Percentiles rank a stretch among this genome's conserved stretches.
These are phyloP conservation scores for Momotus momota DNA, from an alignment of 2,797 vertebrate genomes.

Conservation along the genomic window DNA sequence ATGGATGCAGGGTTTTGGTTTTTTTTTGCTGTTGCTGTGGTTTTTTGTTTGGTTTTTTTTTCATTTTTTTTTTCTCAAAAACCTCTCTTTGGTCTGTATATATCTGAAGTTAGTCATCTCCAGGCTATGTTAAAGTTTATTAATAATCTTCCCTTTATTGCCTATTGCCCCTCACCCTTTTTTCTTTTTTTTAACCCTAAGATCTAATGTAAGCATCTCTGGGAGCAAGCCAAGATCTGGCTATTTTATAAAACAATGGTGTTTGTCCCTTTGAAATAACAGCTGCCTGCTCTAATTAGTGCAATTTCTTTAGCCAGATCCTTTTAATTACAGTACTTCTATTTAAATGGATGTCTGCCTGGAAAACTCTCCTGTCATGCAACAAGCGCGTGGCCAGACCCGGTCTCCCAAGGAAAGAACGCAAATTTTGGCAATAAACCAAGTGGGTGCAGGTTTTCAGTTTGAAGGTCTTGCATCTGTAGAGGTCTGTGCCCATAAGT, in stretches of 20 bases:
- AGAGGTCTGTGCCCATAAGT: not conserved
- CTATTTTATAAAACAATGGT: not conserved
- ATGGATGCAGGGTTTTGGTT: not conserved
- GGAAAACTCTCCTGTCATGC: slow-evolving; percentile 34
- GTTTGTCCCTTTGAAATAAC: slow-evolving; percentile 34
- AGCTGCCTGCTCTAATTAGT: slow-evolving; percentile 44
- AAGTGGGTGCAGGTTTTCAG: not conserved
- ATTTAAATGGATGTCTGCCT: slow-evolving; percentile 25
- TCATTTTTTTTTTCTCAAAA: not conserved
- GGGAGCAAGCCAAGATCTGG: slow-evolving; percentile 1
- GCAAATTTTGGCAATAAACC: not conserved
- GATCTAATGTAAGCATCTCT: not conserved
- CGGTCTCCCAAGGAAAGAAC: not conserved
- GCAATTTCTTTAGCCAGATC: slow-evolving; percentile 41
- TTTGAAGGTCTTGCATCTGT: not conserved
- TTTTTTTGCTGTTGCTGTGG: too few species aligned
- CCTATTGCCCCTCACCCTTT: not conserved
- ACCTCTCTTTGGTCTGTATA: not conserved
- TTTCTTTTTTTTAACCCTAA: not conserved
- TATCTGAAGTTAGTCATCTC: not conserved
- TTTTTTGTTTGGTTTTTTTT: too few species aligned
- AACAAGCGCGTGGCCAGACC: not conserved
- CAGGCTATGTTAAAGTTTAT: not conserved
- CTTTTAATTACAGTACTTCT: slow-evolving; percentile 44
- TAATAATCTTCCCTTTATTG: not conserved